Evolutionary conservation across 2,888 invertebrate genomes (phyloP), one percentile per base, ranked within the genome.

Genomic region (Erannis defoliaria): DNA sequence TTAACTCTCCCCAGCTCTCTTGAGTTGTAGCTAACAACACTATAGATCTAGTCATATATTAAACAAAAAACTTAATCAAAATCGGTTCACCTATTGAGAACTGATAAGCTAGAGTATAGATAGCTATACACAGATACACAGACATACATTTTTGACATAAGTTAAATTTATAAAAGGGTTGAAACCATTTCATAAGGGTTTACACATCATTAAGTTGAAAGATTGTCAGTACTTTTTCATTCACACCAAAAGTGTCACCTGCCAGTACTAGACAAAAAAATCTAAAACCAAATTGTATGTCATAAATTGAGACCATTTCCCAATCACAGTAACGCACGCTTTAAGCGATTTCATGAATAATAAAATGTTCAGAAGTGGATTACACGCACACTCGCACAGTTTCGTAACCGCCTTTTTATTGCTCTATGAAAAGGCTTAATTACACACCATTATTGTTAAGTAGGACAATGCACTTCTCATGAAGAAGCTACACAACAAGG

Each of bases 351-450:
- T 61, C 62, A 19, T 59, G 61, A 62, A 62, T 65, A 65, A 66
- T 64, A 64, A 60, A 55, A 54, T 29, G 45, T 38, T 31, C 42
- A 55, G 46, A 55, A 53, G 48, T 46, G 51, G 21, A 40, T 57
- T 57, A 54, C 56, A 54, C 69, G 66, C 66, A 54, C 56, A 54
- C 69, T 66, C 66, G 67, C 70, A 55, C 21, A 31, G 53, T 66
- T 68, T 66, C 66, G 50, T 54, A 65, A 65, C 53, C 2, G 4
- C 40, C 33, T 48, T 48, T 48, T 54, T 50, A 50, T 49, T 50
- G 42, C 51, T 37, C 31, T 21, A 53, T 55, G 53, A 57, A 54
- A 54, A 51, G 57, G 48, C 12, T 55, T 55, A 50, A 62, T 51
- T 46, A 46, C 35, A 23, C 50, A 33, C 46, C 19, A 46, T 61